Base-by-base conservation (phyloP, 92 coral and sea anemone genomes). In the Palythoa grandiflora region DNA sequence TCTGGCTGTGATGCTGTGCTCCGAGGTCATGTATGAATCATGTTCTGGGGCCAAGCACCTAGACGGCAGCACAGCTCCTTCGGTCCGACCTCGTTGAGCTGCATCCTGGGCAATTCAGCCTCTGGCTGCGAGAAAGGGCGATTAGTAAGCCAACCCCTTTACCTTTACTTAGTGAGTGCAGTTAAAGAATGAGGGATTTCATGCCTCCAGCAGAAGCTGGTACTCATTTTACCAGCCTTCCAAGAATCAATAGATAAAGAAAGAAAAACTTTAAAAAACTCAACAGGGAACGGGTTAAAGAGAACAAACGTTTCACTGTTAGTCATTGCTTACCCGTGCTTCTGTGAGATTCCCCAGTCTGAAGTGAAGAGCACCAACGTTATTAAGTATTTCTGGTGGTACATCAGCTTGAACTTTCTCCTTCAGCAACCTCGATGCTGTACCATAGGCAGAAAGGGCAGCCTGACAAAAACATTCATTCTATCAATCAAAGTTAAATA, bases 351-450 rank as follows among this genome's bases (percentile, higher is more conserved):
- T 97, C 47, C 99, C 99, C 83, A 97, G 91, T 47, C 99, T 91
- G 65, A 95, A 97, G 79, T 97, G 99, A 37, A 97, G 87, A 16
- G 99, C 99, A 40, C 99, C 99, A 36, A 97, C 99, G 70, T 97
- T 97, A 90, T 97, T 97, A 10, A 97, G 92, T 8, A 97, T 97
- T 83, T 97, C 99, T 17, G 99, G 99, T 6, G 99, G 99, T 2
- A 97, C 99, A 84, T 97, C 99, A 4, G 99, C 99, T 73, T 96
- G 92, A 7, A 97, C 99, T 88, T 97, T 97, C 73, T 97, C 99
- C 68, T 95, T 97, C 70, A 97, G 90, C 78, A 97, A 86, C 21
- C 98, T 91, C 40, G 99, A 97, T 7, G 99, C 96, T 4, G 99
- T 97, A 9, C 99, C 98, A 75, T 97, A 97, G 2, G 98, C 98